Evolutionary conservation across 1,140 invertebrate genomes (phyloP).

Genomic region (Cydia amplana): DNA sequence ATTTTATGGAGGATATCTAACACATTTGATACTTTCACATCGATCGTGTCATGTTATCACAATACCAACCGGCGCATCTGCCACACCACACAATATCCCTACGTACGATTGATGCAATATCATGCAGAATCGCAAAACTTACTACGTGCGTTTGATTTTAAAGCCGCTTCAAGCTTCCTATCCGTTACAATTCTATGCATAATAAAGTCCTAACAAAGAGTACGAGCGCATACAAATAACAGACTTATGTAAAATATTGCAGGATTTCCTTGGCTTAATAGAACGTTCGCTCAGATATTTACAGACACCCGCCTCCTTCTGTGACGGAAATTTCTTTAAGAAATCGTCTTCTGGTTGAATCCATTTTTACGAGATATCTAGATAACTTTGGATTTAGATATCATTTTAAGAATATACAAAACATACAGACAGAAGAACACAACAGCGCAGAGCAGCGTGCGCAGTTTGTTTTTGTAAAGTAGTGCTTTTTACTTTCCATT

Average conservation of each 20-base stretch:
- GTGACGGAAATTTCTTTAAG: not conserved
- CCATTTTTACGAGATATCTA: not conserved
- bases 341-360: not conserved
- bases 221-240: slow-evolving; percentile 31
- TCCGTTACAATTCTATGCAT: slow-evolving; percentile 29
- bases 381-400: not conserved
- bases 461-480: too few species aligned
- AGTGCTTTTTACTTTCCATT: too few species aligned
- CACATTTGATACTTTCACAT: too few species aligned
- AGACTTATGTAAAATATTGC: slow-evolving; percentile 32
- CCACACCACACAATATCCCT: not conserved
- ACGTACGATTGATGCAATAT: slow-evolving; percentile 5
- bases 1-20: too few species aligned
- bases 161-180: slow-evolving; percentile 19
- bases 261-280: slow-evolving; percentile 32
- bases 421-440: too few species aligned
- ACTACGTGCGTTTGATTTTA: slow-evolving; percentile 28
- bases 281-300: slow-evolving; percentile 30
- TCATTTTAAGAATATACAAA: too few species aligned
- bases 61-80: not conserved
- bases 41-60: too few species aligned
- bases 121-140: slow-evolving; percentile 19
- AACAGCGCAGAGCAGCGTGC: too few species aligned
- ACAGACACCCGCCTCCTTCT: slow-evolving; percentile 18
- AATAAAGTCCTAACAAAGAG: slow-evolving; percentile 29